Evolutionary conservation across 2,888 invertebrate genomes (phyloP), one percentile per base, ranked within the genome.

Genomic region (Phlogophora meticulosa): DNA sequence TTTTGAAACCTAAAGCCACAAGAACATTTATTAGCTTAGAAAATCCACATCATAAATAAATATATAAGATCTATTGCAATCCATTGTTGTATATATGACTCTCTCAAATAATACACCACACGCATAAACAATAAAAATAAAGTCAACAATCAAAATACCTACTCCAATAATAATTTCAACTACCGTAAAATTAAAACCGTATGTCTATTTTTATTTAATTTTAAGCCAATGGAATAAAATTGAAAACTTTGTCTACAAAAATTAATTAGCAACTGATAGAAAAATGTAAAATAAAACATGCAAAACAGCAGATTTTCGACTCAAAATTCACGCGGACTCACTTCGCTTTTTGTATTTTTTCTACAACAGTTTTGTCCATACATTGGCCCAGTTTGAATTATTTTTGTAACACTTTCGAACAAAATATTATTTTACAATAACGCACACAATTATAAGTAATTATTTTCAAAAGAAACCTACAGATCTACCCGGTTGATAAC

Each of bases 321-420:
- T 71, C 52, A 61, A 57, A 68, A 49, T 40, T 45, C 20, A 32
- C 20, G 22, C 38, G 69, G 82, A 94, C 94, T 94, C 88, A 94
- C 94, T 91, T 88, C 76, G 86, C 83, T 74, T 86, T 83, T 75
- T 91, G 85, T 76, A 92, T 88, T 88, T 93, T 94, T 87, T 88
- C 95, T 81, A 91, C 91, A 84, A 95, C 92, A 76, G 94, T 90
- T 91, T 96, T 96, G 92, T 96, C 96, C 92, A 96, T 96, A 90
- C 96, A 96, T 94, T 96, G 96, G 91, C 96, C 96, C 96, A 96
- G 96, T 90, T 96, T 96, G 91, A 86, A 85, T 79, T 53, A 67
- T 67, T 74, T 60, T 69, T 48, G 32, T 46, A 43, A 76, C 63
- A 74, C 76, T 72, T 51, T 36, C 22, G 53, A 52, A 62, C 10